Conservation (phyloP, 2,797 vertebrate genomes). For the Nasua narica region DNA sequence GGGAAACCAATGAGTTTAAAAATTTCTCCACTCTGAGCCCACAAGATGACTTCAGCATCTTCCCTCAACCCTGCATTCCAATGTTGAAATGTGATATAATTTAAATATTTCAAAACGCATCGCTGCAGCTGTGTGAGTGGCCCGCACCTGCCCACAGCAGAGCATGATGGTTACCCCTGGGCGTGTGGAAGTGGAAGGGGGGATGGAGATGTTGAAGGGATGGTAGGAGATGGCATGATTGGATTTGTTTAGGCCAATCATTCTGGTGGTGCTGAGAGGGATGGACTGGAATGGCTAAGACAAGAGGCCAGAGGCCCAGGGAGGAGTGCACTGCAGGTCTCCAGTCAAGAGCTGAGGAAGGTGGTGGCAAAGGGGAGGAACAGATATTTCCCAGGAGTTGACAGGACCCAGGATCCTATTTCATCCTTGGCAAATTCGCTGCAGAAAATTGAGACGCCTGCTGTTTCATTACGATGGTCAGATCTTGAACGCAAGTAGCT, state of each 20-base stretch:
- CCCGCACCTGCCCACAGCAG: not conserved
- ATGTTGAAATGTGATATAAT: not conserved
- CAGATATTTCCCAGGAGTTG: not conserved
- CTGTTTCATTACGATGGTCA: not conserved
- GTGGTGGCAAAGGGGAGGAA: not conserved
- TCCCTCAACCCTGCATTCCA: not conserved
- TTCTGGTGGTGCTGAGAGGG: not conserved
- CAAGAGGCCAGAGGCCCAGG: not conserved
- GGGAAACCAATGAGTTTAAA: constrained; percentile 50
- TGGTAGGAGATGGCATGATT: not conserved
- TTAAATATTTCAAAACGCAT: not conserved
- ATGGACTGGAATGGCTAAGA: not conserved
- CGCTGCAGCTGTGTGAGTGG: not conserved
- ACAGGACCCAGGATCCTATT: not conserved
- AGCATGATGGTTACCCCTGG: not conserved
- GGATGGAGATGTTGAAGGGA: not conserved
- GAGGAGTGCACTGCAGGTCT: too few species aligned
- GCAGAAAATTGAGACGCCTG: not conserved
- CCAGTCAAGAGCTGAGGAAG: not conserved
- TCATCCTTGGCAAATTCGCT: not conserved
- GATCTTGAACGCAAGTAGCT: not conserved
- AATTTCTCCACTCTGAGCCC: constrained; percentile 3
- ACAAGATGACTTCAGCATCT: constrained; percentile 27
- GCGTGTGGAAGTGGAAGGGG: not conserved
- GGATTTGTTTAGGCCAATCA: not conserved